These are phyloP conservation scores for Ceratosolen solmsi DNA, from an alignment of 1,140 invertebrate genomes.

Conservation along the genomic window DNA sequence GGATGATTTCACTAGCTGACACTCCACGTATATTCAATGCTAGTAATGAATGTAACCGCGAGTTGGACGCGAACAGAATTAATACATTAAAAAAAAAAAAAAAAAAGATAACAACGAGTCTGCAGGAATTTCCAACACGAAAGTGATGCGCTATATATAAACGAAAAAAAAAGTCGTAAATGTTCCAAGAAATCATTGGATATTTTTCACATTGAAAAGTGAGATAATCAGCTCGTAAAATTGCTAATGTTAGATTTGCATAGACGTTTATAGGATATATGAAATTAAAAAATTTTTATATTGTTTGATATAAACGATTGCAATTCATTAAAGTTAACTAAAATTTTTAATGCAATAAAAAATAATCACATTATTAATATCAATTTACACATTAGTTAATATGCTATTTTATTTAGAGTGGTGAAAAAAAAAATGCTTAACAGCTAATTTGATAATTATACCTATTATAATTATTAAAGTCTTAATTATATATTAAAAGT, in stretches of 20 bases:
- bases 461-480: too few species aligned
- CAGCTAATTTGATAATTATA: too few species aligned
- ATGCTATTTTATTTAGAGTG: too few species aligned
- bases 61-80: not conserved
- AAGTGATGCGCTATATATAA: not conserved
- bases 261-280: too few species aligned
- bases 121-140: not conserved
- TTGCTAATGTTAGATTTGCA: not conserved
- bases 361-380: too few species aligned
- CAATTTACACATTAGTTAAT: too few species aligned
- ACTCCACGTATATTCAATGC: not conserved
- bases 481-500: too few species aligned
- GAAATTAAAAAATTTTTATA: too few species aligned
- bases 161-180: not conserved
- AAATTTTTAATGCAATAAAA: too few species aligned
- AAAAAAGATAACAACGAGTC: not conserved
- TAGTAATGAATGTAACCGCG: not conserved
- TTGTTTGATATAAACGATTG: too few species aligned
- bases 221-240: constrained; percentile 3
- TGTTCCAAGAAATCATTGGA: not conserved
- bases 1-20: constrained; percentile 1
- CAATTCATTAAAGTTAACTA: too few species aligned
- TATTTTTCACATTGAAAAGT: not conserved
- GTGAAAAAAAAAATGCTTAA: too few species aligned
- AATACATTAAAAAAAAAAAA: constrained; percentile 8